Conservation (phyloP, 2,888 invertebrate genomes). For the Drosophila conformis region DNA sequence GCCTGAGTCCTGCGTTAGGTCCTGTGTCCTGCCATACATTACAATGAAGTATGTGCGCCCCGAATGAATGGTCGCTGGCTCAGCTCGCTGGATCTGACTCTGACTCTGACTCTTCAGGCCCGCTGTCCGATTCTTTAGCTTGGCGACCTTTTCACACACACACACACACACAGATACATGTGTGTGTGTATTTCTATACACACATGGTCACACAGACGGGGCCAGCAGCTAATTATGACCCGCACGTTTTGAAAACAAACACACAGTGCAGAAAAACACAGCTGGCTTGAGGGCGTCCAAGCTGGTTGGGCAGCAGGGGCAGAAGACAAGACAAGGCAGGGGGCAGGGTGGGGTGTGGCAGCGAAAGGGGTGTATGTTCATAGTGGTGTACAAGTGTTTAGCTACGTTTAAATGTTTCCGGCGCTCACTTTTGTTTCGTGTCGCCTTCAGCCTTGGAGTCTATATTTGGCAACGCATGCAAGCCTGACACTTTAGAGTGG, state of each 20-base stretch:
- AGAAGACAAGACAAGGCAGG: background rate
- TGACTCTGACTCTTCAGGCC: slow-evolving; percentile 19
- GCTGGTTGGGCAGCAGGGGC: background rate
- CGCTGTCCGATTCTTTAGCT: slow-evolving; percentile 64
- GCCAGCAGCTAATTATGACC: slow-evolving; percentile 84
- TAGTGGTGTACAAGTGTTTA: slow-evolving; percentile 73
- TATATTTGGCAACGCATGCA: slow-evolving; percentile 80
- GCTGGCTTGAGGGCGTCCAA: slow-evolving; percentile 18
- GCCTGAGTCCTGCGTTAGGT: slow-evolving; percentile 49
- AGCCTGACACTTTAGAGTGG: slow-evolving; percentile 50
- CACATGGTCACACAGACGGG: slow-evolving; percentile 60
- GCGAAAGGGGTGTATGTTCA: slow-evolving; percentile 1
- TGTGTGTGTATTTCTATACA: slow-evolving; percentile 23
- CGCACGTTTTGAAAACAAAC: slow-evolving; percentile 83
- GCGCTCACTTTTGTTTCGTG: slow-evolving; percentile 77
- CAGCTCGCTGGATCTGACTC: slow-evolving; percentile 24
- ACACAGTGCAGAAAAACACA: slow-evolving; percentile 24
- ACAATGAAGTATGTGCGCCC: slow-evolving; percentile 75
- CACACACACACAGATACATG: slow-evolving; percentile 9
- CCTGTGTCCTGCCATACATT: slow-evolving; percentile 68
- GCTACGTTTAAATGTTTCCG: slow-evolving; percentile 79
- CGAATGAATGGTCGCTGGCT: slow-evolving; percentile 65
- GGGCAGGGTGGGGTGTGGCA: background rate
- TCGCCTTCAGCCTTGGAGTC: slow-evolving; percentile 79
- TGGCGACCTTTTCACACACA: slow-evolving; percentile 66